Base-by-base conservation (phyloP, 2,113 vertebrate genomes). In the Petroica traversi region DNA sequence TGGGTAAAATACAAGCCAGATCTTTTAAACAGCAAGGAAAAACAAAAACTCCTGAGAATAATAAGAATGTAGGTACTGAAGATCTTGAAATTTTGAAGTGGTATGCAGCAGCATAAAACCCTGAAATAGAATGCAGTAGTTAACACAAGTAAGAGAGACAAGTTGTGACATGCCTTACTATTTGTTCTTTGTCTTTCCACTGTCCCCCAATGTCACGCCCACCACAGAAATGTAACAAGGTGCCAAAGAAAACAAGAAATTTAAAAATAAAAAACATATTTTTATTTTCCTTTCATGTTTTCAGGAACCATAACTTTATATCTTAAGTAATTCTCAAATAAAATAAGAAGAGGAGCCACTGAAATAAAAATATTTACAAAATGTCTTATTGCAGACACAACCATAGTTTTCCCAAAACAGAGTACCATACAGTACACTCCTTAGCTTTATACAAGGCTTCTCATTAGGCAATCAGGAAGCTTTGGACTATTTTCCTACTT, bases 131-230 rank as follows among this genome's bases (percentile, higher is more conserved):
- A 51, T 4, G 17, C 9, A 69, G 26, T 12, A 72, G 6, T 55
- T 75, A n/a, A 78, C 40, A 66, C 5, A 64, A 69, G 9, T 64
- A 76, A 76, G 8, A 82, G 57, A 90, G 20, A 29, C 3, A 15
- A 63, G 22, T 48, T 40, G 28, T 38, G 28, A 48, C n/a, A n/a
- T 17, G 66, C 72, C 22, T 45, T 43, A 57, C 5, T n/a, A 26
- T 46, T 62, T 73, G 34, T 80, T 38, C 19, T 69, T 43, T 67
- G 23, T 19, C 11, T 61, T 90, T 48, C 15, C 19, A 69, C 11
- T 43, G 33, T 5, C 12, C 11, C 23, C 24, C 9, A 77, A n/a
- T 0, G 2, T 34, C 0, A 0, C 84, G 16, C 5, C 29, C 54
- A 59, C 24, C 55, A 87, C 11, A 71, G 16, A 91, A 86, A 43